Percentiles rank a stretch among this genome's conserved stretches.
phyloP scores from a whole-genome alignment of 2,797 vertebrate genomes.

The Arnoldichthys spilopterus region DNA sequence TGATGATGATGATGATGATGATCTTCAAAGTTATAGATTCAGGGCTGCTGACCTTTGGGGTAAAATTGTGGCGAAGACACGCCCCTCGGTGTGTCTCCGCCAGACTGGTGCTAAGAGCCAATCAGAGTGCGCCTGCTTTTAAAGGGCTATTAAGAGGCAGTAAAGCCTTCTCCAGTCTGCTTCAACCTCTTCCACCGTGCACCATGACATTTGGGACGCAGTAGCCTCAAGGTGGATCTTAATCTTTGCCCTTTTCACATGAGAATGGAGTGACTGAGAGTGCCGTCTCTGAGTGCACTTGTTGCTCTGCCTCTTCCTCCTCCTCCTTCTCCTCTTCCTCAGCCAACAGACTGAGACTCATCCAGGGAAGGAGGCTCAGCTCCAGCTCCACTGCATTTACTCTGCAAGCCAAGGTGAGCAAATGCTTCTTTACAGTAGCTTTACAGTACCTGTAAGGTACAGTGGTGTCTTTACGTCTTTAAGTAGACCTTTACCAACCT shows the following conservation, averaged over 20 bases:
- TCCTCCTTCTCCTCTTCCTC: constrained; percentile 57
- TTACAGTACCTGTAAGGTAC: background rate
- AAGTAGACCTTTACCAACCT: background rate
- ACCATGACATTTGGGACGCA: constrained; percentile 26
- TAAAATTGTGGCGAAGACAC: constrained; percentile 31
- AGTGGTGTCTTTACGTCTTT: background rate
- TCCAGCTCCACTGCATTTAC: constrained; percentile 60
- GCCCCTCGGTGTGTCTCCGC: constrained; percentile 28
- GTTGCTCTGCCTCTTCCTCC: constrained; percentile 73
- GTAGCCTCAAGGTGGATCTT: constrained; percentile 19
- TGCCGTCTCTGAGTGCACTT: constrained; percentile 71
- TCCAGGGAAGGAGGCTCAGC: constrained; percentile 45
- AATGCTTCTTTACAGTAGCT: background rate
- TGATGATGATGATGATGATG: constrained; percentile 1
- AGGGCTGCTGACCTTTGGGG: constrained; percentile 1
- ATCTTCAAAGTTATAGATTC: constrained; percentile 7
- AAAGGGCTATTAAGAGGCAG: constrained; percentile 70
- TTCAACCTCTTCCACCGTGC: constrained; percentile 18
- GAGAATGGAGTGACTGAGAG: constrained; percentile 55
- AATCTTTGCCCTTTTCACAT: constrained; percentile 24
- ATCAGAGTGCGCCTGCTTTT: constrained; percentile 76
- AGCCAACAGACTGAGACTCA: constrained; percentile 60
- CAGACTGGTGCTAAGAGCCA: constrained; percentile 69
- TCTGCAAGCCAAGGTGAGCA: constrained; percentile 58
- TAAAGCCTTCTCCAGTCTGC: constrained; percentile 37